Evolutionary conservation across 1,140 invertebrate species (phyloP), one percentile per base, ranked within the genome.

Genomic region (Drusus annulatus): DNA sequence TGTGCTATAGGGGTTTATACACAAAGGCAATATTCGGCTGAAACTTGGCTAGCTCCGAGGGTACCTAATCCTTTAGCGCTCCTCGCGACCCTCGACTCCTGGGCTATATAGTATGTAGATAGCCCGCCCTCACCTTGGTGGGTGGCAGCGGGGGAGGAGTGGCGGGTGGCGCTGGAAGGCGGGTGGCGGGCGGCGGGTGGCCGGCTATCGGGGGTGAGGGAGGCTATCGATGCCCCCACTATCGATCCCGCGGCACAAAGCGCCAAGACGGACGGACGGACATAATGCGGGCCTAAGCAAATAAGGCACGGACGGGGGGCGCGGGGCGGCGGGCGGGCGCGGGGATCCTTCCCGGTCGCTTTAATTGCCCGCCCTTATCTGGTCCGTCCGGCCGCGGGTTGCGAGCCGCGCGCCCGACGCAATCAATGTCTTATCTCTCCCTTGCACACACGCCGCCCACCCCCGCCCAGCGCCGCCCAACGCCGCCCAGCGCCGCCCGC

Each of bases 401-500:
- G 31, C 31, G 31, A 36, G 58, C 58, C 75, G 75, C 60, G 36
- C 75, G 28, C 75, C 31, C 75, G 25, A 28, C 56, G 76, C 76
- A 78, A 78, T 78, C 76, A 78, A 78, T 78, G 76, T 78, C 76
- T 78, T 78, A 78, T 78, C 76, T 78, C 76, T 78, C 76, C 62
- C 76, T 78, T 78, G 76, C 76, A 78, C 76, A 76, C 75, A 76
- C 75, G 75, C 84, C 84, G 85, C 85, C 84, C 85, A 84, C 86
- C 85, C 84, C 83, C 80, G 84, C 76, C 85, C 82, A 84, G 81
- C 84, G 75, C 76, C 80, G 84, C 76, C 85, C 82, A 84, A 81
- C 84, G 75, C 76, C 80, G 65, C 76, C 79, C 81, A 52, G 73
- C 84, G 71, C 82, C 78, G 63, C 51, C 77, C 36, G 50, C 73